Conservation (phyloP, 1,140 invertebrate genomes). For the Oedothorax gibbosus region DNA sequence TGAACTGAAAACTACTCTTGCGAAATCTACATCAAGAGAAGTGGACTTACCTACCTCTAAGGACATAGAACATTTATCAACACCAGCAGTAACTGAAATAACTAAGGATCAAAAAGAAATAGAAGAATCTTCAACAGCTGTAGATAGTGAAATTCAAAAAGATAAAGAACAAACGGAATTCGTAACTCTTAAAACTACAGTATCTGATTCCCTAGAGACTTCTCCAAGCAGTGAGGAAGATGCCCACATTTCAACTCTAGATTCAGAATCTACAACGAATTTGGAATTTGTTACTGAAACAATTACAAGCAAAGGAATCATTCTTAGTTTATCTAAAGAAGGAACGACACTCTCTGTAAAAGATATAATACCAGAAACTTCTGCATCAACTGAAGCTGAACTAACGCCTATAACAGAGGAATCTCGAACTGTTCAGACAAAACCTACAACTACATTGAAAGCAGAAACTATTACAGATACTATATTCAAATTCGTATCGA, state of each 20-base stretch:
- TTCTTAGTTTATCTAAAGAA: constrained; percentile 20
- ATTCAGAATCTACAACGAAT: neutral
- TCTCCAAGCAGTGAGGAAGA: too few species aligned
- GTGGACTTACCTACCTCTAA: too few species aligned
- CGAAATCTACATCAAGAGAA: too few species aligned
- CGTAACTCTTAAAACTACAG: neutral
- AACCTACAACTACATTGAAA: neutral
- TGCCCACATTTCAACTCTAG: neutral
- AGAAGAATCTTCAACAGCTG: neutral
- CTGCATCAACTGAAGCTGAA: neutral
- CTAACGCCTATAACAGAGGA: neutral
- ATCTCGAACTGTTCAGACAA: neutral
- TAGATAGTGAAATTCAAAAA: neutral
- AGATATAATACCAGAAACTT: neutral
- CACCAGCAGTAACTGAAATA: neutral
- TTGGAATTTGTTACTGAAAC: constrained; percentile 33
- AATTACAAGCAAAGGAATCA: constrained; percentile 17
- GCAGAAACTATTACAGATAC: neutral
- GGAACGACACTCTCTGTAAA: neutral
- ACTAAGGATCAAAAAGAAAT: neutral
- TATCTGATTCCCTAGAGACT: neutral
- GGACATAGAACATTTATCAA: too few species aligned
- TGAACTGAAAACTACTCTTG: too few species aligned
- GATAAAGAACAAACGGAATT: neutral
- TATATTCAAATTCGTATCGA: constrained; percentile 48